Base-by-base conservation (phyloP, 2,797 vertebrate species). In the Cheracebus regulus region DNA sequence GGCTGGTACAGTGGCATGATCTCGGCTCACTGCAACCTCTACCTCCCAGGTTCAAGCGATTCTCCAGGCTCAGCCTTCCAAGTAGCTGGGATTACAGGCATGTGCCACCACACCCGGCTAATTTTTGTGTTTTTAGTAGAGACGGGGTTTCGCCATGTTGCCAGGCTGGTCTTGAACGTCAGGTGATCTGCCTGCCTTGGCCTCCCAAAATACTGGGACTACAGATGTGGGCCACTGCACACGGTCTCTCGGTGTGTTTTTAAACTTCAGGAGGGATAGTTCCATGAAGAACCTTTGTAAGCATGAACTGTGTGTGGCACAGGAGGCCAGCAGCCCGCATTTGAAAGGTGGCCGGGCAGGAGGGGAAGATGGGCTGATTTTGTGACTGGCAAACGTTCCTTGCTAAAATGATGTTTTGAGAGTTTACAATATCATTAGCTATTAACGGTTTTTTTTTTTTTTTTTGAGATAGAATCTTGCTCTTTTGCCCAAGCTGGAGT, bases 371-470 rank as follows among this genome's bases (percentile, higher is more conserved):
- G 52, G 55, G 55, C 39, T 95, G 87, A 44, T 64, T 96, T 80
- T 82, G 87, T 84, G 76, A 20, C n/a, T 92, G 95, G 72, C 73
- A 70, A 96, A 82, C 26, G 83, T 33, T 82, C 13, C 39, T 75
- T 44, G 61, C 80, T 93, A 61, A 97, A 96, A 79, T 88, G 50
- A 89, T 55, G 46, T 83, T 36, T 90, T 73, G 46, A 28, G 91
- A 83, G 20, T 86, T 93, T 96, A 75, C 55, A 4, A 44, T 39
- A 39, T 39, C 39, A 39, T 87, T 33, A 92, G 64, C 67, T 80
- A 72, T 17, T 55, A 55, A 76, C 79, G 39, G 10, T 76, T 79
- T 39, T 33, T 64, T 33, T 61, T 64, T 33, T 61, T 61, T 33
- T 64, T n/a, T 70, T 70, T 70, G n/a, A 70, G 67, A 20, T 70